Base-by-base conservation (phyloP, 2,888 invertebrate species). In the Chrysodeixis includens region DNA sequence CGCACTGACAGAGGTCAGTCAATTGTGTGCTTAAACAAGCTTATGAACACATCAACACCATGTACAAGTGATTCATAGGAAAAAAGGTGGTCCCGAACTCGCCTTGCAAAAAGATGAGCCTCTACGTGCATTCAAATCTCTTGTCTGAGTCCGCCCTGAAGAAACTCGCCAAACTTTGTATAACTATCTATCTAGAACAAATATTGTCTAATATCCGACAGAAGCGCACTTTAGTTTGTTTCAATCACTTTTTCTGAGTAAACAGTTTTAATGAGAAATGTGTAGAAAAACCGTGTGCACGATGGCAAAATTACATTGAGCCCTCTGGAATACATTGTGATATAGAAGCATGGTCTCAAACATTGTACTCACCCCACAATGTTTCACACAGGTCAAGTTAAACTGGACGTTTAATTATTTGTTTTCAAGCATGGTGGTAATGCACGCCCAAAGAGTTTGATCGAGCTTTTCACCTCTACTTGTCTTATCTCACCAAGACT, bases 121-220 rank as follows among this genome's bases (percentile, higher is more conserved):
- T 26, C 26, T 26, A 2, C 26, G 26, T 2, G 26, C 26, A 6
- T 26, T 4, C 26, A 26, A 26, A 26, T 26, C 26, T 2, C 26
- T 26, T 26, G 26, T 26, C 26, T 26, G 26, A 26, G 6, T 4
- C 26, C 26, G 26, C 26, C 26, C 3, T 58, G n/a, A n/a, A 75
- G 71, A 78, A 77, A 78, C 71, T 76, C 51, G 56, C 52, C 56
- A 74, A 83, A 81, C 76, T 84, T 83, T 64, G 57, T 40, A 70
- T 57, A 74, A 73, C 56, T 73, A 81, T 83, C 75, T 75, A 80
- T 83, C 75, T 75, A 71, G 76, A 80, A 82, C 82, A 83, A 87
- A 87, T 83, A 82, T 85, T 83, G 76, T 78, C 76, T 78, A 76
- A 82, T 81, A 81, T 79, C 80, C 65, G 70, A 77, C 66, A 61